Conservation (phyloP, 1,140 invertebrate genomes). For the Drosophila asahinai region DNA sequence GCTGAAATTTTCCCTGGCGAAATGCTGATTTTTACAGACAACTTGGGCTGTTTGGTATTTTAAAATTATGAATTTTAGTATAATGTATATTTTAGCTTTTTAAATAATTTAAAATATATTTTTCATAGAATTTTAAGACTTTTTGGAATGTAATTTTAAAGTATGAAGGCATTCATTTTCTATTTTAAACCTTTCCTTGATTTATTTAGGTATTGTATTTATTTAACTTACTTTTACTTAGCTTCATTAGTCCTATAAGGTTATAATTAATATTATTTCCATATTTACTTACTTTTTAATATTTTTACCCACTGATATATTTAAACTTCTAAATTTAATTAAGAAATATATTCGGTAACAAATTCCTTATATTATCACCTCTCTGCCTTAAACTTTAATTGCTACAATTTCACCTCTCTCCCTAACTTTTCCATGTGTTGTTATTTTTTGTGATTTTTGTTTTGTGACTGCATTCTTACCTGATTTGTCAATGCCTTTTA, state of each 20-base stretch:
- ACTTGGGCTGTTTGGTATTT: background rate
- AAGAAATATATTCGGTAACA: background rate
- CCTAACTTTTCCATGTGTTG: background rate
- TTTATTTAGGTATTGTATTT: too few relatives aligned
- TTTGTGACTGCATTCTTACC: slow-evolving; percentile 50
- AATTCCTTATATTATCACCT: background rate
- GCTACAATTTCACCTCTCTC: slow-evolving; percentile 23
- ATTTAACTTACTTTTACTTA: too few relatives aligned
- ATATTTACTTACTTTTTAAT: too few relatives aligned
- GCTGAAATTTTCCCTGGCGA: slow-evolving; percentile 4
- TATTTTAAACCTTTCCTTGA: too few relatives aligned
- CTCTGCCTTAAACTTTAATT: slow-evolving; percentile 50
- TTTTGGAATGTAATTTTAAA: too few relatives aligned
- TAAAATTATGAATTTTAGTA: background rate
- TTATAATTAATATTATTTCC: too few relatives aligned
- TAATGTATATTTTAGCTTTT: background rate
- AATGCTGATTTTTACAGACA: slow-evolving; percentile 4
- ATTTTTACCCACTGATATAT: too few relatives aligned
- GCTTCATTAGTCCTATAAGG: too few relatives aligned
- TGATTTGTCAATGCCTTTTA: slow-evolving; percentile 77
- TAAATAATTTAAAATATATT: background rate
- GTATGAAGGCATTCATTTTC: too few relatives aligned
- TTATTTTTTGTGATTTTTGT: slow-evolving; percentile 23
- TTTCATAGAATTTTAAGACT: too few relatives aligned
- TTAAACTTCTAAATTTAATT: background rate